phyloP scores from a whole-genome alignment of 2,888 invertebrate genomes.

The Pedicia rivosa region DNA sequence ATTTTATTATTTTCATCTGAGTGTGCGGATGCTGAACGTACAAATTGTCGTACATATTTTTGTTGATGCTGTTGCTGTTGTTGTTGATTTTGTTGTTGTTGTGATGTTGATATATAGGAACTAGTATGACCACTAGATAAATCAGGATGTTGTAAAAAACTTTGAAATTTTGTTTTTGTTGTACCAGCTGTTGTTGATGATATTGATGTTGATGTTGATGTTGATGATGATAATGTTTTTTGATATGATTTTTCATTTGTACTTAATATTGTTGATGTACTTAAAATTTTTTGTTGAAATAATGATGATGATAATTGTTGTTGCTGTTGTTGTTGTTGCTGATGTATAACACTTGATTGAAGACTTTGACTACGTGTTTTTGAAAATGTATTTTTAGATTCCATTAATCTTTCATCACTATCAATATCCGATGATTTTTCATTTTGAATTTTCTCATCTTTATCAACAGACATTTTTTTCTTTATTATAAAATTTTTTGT shows the following conservation, averaged over 20 bases:
- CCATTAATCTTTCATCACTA: slow-evolving; percentile 1
- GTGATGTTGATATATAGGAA: slow-evolving; percentile 21
- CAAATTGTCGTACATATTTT: slow-evolving; percentile 30
- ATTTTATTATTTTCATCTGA: slow-evolving; percentile 26
- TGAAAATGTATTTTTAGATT: slow-evolving; percentile 7
- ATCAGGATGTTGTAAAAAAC: slow-evolving; percentile 30
- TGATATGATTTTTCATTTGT: slow-evolving; percentile 17
- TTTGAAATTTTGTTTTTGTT: slow-evolving; percentile 26
- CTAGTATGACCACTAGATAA: slow-evolving; percentile 18
- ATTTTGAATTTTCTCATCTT: neutral
- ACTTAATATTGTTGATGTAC: slow-evolving; percentile 28
- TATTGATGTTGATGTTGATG: slow-evolving; percentile 22
- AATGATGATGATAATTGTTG: slow-evolving; percentile 19
- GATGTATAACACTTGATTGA: slow-evolving; percentile 21
- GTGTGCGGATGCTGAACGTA: slow-evolving; percentile 30
- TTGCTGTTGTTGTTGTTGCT: slow-evolving; percentile 9
- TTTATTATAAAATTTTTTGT: slow-evolving; percentile 12
- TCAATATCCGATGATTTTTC: neutral
- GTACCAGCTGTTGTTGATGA: slow-evolving; percentile 20
- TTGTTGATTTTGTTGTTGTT: neutral
- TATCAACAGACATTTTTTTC: slow-evolving; percentile 3
- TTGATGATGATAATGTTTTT: slow-evolving; percentile 1
- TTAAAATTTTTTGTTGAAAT: slow-evolving; percentile 35
- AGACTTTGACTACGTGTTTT: slow-evolving; percentile 24
- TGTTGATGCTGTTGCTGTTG: slow-evolving; percentile 18